phyloP scores from a whole-genome alignment of 1,140 invertebrate genomes.

The Musca vetustissima region DNA sequence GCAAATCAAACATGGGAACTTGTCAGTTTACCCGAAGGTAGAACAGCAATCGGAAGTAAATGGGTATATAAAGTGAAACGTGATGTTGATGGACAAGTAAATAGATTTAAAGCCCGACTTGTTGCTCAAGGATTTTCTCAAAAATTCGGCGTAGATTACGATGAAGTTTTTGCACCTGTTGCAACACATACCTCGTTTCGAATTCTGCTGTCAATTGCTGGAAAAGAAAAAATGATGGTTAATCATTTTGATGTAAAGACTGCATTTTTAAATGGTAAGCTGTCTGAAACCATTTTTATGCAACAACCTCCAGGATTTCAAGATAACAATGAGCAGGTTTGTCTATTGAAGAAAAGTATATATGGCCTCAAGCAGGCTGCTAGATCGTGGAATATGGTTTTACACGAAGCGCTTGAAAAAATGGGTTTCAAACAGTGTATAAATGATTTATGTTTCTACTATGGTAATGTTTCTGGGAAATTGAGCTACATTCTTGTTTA shows the following conservation, averaged over 20 bases:
- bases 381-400: constrained; percentile 30
- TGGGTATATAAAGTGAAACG: constrained; percentile 20
- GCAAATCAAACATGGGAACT: neutral
- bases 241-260: neutral
- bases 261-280: constrained; percentile 26
- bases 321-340: constrained; percentile 32
- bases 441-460: too few species aligned
- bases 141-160: neutral
- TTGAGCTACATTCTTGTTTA: too few species aligned
- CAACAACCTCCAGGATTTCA: constrained; percentile 41
- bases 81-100: neutral
- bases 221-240: neutral
- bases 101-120: constrained; percentile 16
- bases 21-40: neutral
- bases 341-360: constrained; percentile 44
- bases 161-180: neutral
- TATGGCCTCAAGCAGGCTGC: constrained; percentile 55
- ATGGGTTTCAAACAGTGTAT: too few species aligned
- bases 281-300: constrained; percentile 26
- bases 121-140: constrained; percentile 12
- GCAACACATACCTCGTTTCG: neutral
- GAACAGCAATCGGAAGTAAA: constrained; percentile 14
- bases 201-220: neutral
- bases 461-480: too few species aligned
- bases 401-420: too few species aligned